These are phyloP conservation scores for Sciurus niger DNA, from an alignment of 2,113 vertebrate genomes.

Conservation along the genomic window DNA sequence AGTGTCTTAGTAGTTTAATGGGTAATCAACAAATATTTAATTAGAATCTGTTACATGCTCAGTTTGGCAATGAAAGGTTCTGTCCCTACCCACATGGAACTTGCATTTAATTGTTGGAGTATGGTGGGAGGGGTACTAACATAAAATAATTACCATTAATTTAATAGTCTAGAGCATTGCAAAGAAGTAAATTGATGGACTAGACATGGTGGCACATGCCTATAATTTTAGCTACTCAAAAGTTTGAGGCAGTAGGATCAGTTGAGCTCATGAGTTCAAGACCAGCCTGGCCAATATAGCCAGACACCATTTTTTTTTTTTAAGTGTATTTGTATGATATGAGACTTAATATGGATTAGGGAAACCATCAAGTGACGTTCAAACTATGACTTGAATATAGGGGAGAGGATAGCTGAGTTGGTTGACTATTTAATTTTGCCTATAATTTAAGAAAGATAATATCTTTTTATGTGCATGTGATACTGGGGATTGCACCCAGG, in stretches of 20 bases:
- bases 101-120: background rate
- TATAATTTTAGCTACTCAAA: background rate
- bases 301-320: background rate
- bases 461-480: background rate
- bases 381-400: background rate
- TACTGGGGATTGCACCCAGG: background rate
- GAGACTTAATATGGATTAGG: background rate
- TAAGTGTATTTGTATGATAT: background rate
- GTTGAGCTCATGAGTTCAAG: background rate
- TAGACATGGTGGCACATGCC: background rate
- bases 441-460: background rate
- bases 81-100: background rate
- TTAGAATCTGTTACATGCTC: background rate
- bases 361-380: background rate
- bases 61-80: background rate
- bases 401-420: background rate
- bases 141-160: constrained; percentile 21
- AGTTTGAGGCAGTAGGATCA: background rate
- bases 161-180: background rate
- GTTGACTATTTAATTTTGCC: background rate
- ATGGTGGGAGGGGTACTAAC: background rate
- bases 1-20: background rate
- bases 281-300: background rate
- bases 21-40: background rate
- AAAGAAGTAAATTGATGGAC: background rate